Conservation (phyloP, 1,140 invertebrate genomes). For the Euwallacea similis region DNA sequence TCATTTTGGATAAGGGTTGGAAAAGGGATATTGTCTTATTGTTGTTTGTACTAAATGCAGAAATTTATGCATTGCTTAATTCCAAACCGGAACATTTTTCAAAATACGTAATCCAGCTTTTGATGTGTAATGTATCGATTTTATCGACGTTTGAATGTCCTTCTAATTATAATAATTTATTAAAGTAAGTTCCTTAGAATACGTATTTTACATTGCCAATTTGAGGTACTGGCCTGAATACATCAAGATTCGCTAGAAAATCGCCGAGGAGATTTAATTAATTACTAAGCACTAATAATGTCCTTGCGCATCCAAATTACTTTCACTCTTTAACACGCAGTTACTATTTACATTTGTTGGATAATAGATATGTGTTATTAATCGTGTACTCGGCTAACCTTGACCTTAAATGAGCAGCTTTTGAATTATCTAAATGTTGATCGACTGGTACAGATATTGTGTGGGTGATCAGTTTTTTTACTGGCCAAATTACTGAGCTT, state of each 20-base stretch:
- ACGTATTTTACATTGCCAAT: conserved; percentile 69
- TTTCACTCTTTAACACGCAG: conserved; percentile 9
- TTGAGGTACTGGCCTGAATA: conserved; percentile 75
- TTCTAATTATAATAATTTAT: conserved; percentile 84
- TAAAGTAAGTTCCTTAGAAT: conserved; percentile 67
- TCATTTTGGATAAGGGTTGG: too few species aligned
- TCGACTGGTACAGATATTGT: neutral
- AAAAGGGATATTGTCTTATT: too few species aligned
- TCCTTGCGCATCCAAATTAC: conserved; percentile 1
- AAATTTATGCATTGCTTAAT: too few species aligned
- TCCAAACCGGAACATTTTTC: too few species aligned
- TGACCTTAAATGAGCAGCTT: conserved; percentile 31
- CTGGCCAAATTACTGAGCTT: too few species aligned
- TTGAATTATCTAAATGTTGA: conserved; percentile 6
- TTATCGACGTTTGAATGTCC: too few species aligned
- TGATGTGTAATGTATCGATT: too few species aligned
- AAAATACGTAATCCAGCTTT: too few species aligned
- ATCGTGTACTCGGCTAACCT: conserved; percentile 23
- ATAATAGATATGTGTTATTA: neutral
- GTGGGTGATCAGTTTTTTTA: too few species aligned
- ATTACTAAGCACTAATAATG: neutral
- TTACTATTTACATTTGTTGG: neutral
- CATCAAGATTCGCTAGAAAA: conserved; percentile 70
- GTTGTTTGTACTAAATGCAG: too few species aligned
- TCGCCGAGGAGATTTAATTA: conserved; percentile 59